These are phyloP conservation scores for Conopomorpha cramerella DNA, from an alignment of 1,140 invertebrate species.

Conservation along the genomic window DNA sequence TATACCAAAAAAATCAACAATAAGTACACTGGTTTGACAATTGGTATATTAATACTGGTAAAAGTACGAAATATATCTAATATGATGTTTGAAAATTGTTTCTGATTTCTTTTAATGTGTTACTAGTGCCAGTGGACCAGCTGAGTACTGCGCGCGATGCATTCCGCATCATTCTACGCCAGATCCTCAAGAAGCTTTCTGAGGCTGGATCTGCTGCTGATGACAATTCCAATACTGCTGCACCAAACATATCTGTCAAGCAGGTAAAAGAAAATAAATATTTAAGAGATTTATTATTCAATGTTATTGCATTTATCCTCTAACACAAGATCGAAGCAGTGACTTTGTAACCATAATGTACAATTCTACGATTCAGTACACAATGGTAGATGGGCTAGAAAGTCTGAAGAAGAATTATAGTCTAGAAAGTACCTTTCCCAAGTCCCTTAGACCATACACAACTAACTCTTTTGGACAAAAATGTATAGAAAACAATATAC, in stretches of 20 bases:
- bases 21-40: too few relatives aligned
- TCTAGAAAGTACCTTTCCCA: too few relatives aligned
- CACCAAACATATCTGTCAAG: constrained; percentile 44
- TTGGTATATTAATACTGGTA: background rate
- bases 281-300: background rate
- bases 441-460: too few relatives aligned
- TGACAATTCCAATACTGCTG: constrained; percentile 26
- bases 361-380: too few relatives aligned
- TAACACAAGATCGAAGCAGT: too few relatives aligned
- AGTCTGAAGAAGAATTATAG: too few relatives aligned
- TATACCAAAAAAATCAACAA: too few relatives aligned
- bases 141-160: constrained; percentile 42
- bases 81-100: background rate
- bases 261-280: constrained; percentile 26
- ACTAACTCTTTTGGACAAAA: too few relatives aligned
- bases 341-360: too few relatives aligned
- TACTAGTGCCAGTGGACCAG: constrained; percentile 43
- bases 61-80: constrained; percentile 2
- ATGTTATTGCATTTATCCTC: too few relatives aligned
- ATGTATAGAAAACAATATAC: too few relatives aligned
- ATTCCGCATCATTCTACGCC: constrained; percentile 41
- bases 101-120: constrained; percentile 6
- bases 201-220: constrained; percentile 39
- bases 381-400: too few relatives aligned
- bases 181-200: constrained; percentile 52